A percentile compares a stretch with the other conserved stretches of the same genome.
These are phyloP conservation scores for Bombus confusus DNA, from an alignment of 1,140 invertebrate species.

Conservation along the genomic window DNA sequence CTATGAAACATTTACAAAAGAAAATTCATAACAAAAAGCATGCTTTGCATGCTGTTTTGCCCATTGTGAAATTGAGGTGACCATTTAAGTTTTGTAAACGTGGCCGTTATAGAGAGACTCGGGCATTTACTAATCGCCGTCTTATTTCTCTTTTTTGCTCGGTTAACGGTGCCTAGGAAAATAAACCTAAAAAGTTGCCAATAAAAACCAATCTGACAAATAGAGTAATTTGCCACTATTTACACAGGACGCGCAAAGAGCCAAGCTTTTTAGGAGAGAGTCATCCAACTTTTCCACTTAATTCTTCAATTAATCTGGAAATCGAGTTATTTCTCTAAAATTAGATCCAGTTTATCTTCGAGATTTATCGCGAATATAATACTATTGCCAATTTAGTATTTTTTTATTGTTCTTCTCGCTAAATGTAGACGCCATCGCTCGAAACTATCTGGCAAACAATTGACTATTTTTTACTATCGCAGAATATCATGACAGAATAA, in stretches of 20 bases:
- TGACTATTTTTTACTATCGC: too few relatives aligned
- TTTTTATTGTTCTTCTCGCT: too few relatives aligned
- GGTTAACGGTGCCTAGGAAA: background rate
- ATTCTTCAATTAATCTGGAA: background rate
- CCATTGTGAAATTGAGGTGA: background rate
- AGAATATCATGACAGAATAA: too few relatives aligned
- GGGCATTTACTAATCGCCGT: background rate
- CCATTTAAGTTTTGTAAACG: background rate
- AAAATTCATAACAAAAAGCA: background rate
- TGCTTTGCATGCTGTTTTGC: background rate
- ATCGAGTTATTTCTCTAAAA: background rate
- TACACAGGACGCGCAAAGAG: background rate
- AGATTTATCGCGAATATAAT: background rate
- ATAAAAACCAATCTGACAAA: slow-evolving; percentile 4
- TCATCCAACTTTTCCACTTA: background rate
- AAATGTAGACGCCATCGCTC: too few relatives aligned
- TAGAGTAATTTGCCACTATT: background rate
- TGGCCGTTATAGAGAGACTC: background rate
- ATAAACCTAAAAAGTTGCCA: background rate
- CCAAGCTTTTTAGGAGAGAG: background rate
- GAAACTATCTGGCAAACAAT: too few relatives aligned
- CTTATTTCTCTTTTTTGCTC: background rate
- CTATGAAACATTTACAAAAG: background rate
- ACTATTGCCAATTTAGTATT: background rate
- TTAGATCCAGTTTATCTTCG: background rate